Evolutionary conservation across 2,113 vertebrate species (phyloP).

Genomic region (Bos javanicus): DNA sequence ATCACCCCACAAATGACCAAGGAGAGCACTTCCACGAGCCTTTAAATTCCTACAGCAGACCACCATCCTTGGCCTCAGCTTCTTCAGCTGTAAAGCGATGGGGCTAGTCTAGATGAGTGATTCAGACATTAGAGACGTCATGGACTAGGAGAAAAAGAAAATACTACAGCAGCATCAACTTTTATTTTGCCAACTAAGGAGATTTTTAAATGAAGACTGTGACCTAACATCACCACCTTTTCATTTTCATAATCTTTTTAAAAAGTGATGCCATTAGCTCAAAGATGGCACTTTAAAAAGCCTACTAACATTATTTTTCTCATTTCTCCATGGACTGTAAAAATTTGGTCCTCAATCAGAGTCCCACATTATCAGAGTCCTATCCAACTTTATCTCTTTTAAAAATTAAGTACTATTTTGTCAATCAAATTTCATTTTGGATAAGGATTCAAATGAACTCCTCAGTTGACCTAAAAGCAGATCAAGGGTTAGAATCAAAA

Average conservation of each 20-base stretch:
- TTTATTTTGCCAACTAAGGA: conserved; percentile 21
- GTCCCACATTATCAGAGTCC: not conserved
- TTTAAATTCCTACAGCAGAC: not conserved
- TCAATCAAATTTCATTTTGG: conserved; percentile 11
- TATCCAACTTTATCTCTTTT: conserved; percentile 22
- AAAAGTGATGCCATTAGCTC: not conserved
- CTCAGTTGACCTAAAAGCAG: not conserved
- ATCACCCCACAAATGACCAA: not conserved
- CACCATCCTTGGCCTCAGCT: not conserved
- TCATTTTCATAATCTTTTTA: conserved; percentile 4
- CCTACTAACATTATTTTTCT: not conserved
- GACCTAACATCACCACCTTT: not conserved
- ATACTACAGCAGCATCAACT: not conserved
- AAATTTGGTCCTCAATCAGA: not conserved
- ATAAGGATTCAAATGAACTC: not conserved
- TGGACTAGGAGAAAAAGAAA: no score
- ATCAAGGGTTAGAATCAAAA: not conserved
- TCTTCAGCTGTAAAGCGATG: not conserved
- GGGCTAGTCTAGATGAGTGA: not conserved
- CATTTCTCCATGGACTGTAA: conserved; percentile 9
- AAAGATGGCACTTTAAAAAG: conserved; percentile 22
- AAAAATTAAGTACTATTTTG: conserved; percentile 1
- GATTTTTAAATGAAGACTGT: conserved; percentile 20
- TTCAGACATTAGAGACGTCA: not conserved
- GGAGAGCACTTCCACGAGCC: not conserved